phyloP scores from a whole-genome alignment of 2,888 invertebrate genomes.

The Eupithecia subfuscata region DNA sequence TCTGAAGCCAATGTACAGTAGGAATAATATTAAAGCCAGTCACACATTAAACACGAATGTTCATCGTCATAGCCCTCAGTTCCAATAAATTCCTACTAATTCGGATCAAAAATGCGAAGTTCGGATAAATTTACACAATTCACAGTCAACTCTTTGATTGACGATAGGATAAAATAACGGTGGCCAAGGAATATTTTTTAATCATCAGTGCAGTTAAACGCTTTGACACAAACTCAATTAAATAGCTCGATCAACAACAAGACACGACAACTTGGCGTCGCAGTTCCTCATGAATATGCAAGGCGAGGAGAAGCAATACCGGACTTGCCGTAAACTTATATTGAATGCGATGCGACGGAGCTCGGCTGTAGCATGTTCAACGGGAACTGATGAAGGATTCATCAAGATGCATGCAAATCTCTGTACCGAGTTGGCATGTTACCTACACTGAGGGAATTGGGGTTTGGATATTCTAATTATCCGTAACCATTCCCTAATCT shows the following conservation, averaged over 20 bases:
- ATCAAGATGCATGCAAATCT: conserved; percentile 26
- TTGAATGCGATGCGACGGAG: conserved; percentile 48
- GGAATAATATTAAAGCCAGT: neutral
- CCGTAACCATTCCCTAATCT: neutral
- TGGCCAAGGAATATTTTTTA: neutral
- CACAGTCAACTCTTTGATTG: neutral
- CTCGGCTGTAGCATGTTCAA: conserved; percentile 20
- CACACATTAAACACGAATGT: neutral
- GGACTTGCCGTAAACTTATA: conserved; percentile 56
- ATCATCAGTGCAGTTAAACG: neutral
- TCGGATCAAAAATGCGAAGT: neutral
- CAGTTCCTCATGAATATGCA: conserved; percentile 61
- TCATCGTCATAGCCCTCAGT: neutral
- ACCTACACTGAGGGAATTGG: neutral
- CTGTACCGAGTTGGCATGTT: conserved; percentile 4
- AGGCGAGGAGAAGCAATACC: conserved; percentile 45
- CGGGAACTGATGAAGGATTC: conserved; percentile 33
- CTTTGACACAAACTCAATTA: conserved; percentile 14
- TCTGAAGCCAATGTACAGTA: neutral
- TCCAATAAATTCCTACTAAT: too few relatives aligned
- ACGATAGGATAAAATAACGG: neutral
- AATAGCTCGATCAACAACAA: conserved; percentile 17
- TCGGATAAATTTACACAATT: neutral
- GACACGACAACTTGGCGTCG: conserved; percentile 31
- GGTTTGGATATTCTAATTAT: conserved; percentile 3